These are phyloP conservation scores for Parnassius glacialis DNA, from an alignment of 2,888 invertebrate genomes.

Conservation along the genomic window DNA sequence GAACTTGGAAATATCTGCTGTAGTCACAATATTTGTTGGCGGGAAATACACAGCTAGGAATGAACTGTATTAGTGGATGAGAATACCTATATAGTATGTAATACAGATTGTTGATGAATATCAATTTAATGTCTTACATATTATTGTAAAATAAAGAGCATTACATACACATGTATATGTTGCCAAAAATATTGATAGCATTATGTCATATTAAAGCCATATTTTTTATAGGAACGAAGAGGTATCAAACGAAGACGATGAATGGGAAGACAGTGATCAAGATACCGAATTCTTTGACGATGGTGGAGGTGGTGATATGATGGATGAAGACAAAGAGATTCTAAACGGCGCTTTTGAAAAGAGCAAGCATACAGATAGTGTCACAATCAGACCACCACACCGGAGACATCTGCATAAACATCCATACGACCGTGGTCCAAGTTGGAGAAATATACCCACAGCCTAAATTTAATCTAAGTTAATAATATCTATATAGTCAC, in stretches of 20 bases:
- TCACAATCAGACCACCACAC: slow-evolving; percentile 53
- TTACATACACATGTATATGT: too few species aligned
- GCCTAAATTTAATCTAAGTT: slow-evolving; percentile 23
- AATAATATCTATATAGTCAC: slow-evolving; percentile 23
- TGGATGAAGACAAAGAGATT: slow-evolving; percentile 58
- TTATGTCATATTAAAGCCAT: too few species aligned
- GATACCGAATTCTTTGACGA: slow-evolving; percentile 55
- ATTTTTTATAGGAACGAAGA: slow-evolving; percentile 47
- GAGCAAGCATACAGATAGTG: slow-evolving; percentile 40
- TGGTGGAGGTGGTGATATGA: slow-evolving; percentile 56
- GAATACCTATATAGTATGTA: too few species aligned
- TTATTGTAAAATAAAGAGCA: too few species aligned
- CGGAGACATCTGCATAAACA: slow-evolving; percentile 78
- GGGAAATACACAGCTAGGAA: too few species aligned
- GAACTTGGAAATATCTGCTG: too few species aligned
- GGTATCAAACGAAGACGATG: slow-evolving; percentile 55
- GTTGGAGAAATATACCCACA: slow-evolving; percentile 34
- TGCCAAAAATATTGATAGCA: too few species aligned
- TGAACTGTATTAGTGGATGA: too few species aligned
- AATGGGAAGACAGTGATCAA: slow-evolving; percentile 58
- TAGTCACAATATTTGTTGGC: too few species aligned
- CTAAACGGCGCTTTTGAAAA: slow-evolving; percentile 38
- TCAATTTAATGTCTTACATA: too few species aligned
- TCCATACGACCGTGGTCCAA: slow-evolving; percentile 73
- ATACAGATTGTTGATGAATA: too few species aligned